Percentiles rank a stretch among this genome's conserved stretches.
phyloP scores from a whole-genome alignment of 2,113 vertebrate genomes.

The Crotalus horridus region DNA sequence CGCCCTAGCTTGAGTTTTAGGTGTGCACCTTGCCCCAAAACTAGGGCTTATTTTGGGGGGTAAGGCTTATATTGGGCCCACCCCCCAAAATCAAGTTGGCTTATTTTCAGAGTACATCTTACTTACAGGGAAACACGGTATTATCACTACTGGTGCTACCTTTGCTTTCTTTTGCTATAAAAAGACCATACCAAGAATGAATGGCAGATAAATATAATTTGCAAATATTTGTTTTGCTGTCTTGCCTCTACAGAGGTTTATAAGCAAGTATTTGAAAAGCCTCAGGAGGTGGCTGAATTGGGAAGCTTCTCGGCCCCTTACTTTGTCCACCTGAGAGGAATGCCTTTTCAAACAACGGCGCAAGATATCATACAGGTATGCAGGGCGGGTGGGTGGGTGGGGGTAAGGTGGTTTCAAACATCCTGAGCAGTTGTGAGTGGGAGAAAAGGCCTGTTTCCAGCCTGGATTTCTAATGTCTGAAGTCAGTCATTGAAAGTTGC shows the following conservation, averaged over 20 bases:
- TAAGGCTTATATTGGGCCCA: too few species aligned
- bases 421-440: neutral
- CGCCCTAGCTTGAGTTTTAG: too few species aligned
- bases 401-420: neutral
- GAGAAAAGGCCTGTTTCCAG: neutral
- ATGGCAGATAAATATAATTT: neutral
- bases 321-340: conserved; percentile 81
- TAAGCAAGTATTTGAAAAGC: conserved; percentile 53
- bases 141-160: too few species aligned
- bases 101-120: too few species aligned
- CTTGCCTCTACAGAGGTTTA: conserved; percentile 42
- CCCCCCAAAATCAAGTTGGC: too few species aligned
- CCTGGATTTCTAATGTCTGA: neutral
- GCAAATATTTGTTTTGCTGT: neutral
- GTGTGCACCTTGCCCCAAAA: too few species aligned
- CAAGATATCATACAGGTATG: conserved; percentile 84
- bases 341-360: conserved; percentile 77
- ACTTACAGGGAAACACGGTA: too few species aligned
- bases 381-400: neutral
- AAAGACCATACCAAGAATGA: neutral
- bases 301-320: conserved; percentile 20
- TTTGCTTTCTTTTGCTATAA: too few species aligned
- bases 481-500: neutral
- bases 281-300: conserved; percentile 37
- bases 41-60: too few species aligned